Conservation (phyloP, 2,888 invertebrate genomes). For the Gymnocheta viridis region DNA sequence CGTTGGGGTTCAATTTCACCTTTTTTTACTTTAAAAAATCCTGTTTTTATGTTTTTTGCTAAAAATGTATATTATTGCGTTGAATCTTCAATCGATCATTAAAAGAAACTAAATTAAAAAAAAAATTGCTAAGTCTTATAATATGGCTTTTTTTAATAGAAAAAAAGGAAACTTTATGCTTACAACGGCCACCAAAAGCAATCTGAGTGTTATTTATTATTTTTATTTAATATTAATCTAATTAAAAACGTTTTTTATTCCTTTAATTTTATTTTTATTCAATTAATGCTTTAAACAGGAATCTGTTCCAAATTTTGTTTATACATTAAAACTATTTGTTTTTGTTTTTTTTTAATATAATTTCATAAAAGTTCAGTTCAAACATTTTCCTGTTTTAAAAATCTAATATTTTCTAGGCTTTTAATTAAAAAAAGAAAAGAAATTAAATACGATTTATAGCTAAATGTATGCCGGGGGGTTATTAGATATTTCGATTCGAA, state of each 20-base stretch:
- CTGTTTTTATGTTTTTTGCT: constrained; percentile 12
- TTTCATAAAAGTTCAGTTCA: constrained; percentile 51
- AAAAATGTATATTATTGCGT: constrained; percentile 9
- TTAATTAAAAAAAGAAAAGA: constrained; percentile 19
- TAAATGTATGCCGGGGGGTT: constrained; percentile 39
- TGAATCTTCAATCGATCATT: background rate
- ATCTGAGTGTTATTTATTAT: constrained; percentile 10
- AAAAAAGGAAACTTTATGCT: background rate
- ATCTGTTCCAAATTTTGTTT: constrained; percentile 52
- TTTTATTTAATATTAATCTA: constrained; percentile 34
- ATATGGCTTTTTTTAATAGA: constrained; percentile 15
- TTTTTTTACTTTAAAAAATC: constrained; percentile 43
- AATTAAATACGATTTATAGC: constrained; percentile 7
- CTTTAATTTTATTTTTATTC: background rate
- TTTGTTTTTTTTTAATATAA: background rate
- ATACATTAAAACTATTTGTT: background rate
- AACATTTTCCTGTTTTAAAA: constrained; percentile 53
- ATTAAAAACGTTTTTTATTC: constrained; percentile 39
- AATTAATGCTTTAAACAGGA: constrained; percentile 39
- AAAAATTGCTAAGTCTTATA: constrained; percentile 18
- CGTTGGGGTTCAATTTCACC: constrained; percentile 65
- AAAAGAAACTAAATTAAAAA: constrained; percentile 10
- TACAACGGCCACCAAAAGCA: constrained; percentile 37
- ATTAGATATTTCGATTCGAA: too few relatives aligned
- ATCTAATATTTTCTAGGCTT: constrained; percentile 37